Percentiles rank a stretch among this genome's conserved stretches.
Conservation (phyloP, 2,797 vertebrate species). For the Buceros bicornis region DNA sequence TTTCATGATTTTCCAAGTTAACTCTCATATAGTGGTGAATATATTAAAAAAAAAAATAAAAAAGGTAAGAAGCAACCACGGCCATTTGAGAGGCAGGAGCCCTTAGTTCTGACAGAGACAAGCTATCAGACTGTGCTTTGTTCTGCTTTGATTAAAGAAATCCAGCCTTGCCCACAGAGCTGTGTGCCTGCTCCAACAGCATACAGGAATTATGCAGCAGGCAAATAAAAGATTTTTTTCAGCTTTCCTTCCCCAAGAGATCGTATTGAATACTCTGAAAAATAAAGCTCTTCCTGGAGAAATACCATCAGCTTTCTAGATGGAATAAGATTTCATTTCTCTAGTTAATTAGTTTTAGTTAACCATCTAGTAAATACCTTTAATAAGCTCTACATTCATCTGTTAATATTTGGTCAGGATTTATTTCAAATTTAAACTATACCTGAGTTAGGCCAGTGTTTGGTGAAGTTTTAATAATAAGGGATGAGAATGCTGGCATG, state of each 20-base stretch:
- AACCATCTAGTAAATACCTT: not conserved
- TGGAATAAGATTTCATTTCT: not conserved
- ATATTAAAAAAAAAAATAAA: not conserved
- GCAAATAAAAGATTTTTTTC: not conserved
- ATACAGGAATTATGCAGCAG: not conserved
- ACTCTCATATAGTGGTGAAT: not conserved
- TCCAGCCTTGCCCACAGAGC: not conserved
- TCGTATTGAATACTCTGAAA: accelerated
- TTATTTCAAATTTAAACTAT: not conserved
- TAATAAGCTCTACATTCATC: not conserved
- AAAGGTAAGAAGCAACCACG: not conserved
- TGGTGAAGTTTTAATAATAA: too few species aligned
- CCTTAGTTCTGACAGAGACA: not conserved
- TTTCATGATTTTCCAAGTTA: not conserved
- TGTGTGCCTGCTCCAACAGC: not conserved
- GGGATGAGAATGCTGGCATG: too few species aligned
- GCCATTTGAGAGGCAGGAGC: not conserved
- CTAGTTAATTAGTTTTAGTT: not conserved
- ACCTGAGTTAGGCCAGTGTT: too few species aligned
- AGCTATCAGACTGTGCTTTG: not conserved
- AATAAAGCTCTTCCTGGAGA: not conserved
- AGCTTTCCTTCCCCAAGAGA: not conserved
- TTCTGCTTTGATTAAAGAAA: not conserved
- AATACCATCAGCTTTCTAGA: not conserved
- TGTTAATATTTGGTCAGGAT: not conserved